Conservation (phyloP, 2,797 vertebrate species). For the Anguilla marmorata region DNA sequence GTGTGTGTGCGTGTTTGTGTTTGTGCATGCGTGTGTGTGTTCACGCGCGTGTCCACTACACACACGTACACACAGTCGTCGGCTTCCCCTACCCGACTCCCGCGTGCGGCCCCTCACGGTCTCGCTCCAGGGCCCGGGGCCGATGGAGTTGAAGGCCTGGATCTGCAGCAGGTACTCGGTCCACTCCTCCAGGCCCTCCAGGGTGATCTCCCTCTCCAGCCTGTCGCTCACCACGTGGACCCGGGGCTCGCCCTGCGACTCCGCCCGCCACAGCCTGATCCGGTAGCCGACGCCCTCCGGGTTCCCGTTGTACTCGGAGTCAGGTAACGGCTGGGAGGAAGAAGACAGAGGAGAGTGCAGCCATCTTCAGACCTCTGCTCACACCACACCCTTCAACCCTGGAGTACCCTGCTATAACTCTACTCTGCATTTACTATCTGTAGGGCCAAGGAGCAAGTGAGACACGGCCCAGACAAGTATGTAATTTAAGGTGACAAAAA, state of each 20-base stretch:
- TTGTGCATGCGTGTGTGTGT: constrained; percentile 30
- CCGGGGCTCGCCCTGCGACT: constrained; percentile 60
- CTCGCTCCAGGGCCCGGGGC: constrained; percentile 87
- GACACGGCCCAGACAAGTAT: not conserved
- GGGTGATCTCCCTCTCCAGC: constrained; percentile 73
- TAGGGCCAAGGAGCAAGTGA: not conserved
- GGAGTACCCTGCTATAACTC: not conserved
- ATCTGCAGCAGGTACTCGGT: constrained; percentile 85
- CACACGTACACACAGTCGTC: not conserved
- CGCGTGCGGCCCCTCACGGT: constrained; percentile 75
- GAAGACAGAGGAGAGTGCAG: not conserved
- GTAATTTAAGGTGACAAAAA: not conserved
- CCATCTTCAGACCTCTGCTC: not conserved
- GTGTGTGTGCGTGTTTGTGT: constrained; percentile 26
- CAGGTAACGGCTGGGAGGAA: constrained; percentile 78
- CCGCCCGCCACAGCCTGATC: constrained; percentile 71
- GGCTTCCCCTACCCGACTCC: constrained; percentile 77
- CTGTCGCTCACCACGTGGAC: constrained; percentile 67
- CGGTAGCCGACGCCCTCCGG: constrained; percentile 89
- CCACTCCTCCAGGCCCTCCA: constrained; percentile 88
- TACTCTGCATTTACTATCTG: not conserved
- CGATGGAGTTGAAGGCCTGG: constrained; percentile 91
- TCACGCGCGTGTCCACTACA: constrained; percentile 8
- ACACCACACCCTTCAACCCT: not conserved
- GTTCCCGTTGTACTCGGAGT: constrained; percentile 85